These are phyloP conservation scores for Euschistus heros DNA, from an alignment of 1,140 invertebrate genomes.

Conservation along the genomic window DNA sequence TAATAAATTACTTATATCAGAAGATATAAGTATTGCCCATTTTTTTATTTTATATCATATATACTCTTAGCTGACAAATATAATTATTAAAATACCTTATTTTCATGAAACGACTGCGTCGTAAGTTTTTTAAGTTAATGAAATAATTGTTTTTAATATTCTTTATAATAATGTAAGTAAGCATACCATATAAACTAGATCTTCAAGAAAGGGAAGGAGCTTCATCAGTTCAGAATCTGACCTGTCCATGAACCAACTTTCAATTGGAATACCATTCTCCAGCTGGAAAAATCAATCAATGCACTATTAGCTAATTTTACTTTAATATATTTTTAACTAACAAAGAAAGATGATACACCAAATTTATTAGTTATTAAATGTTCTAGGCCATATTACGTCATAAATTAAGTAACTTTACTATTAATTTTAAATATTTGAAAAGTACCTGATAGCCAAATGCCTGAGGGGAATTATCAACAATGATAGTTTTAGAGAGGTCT, in stretches of 20 bases:
- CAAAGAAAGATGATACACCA: not conserved
- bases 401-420: not conserved
- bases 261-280: constrained; percentile 94
- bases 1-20: too few species aligned
- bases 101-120: not conserved
- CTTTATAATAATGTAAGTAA: constrained; percentile 10
- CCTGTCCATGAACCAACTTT: constrained; percentile 92
- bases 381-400: not conserved
- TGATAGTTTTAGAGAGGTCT: constrained; percentile 84
- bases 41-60: not conserved
- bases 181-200: constrained; percentile 62
- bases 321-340: not conserved
- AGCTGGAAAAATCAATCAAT: constrained; percentile 49
- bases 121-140: too few species aligned
- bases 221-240: constrained; percentile 85
- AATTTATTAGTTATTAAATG: not conserved
- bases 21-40: too few species aligned
- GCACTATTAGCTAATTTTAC: not conserved
- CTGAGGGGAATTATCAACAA: constrained; percentile 87
- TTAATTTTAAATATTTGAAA: not conserved
- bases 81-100: not conserved
- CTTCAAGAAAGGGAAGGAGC: constrained; percentile 85
- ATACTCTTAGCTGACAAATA: not conserved
- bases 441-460: constrained; percentile 79
- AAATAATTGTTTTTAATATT: not conserved